phyloP scores from a whole-genome alignment of 35 echinoderm and acorn worm genomes.

The Chiridota heheva region DNA sequence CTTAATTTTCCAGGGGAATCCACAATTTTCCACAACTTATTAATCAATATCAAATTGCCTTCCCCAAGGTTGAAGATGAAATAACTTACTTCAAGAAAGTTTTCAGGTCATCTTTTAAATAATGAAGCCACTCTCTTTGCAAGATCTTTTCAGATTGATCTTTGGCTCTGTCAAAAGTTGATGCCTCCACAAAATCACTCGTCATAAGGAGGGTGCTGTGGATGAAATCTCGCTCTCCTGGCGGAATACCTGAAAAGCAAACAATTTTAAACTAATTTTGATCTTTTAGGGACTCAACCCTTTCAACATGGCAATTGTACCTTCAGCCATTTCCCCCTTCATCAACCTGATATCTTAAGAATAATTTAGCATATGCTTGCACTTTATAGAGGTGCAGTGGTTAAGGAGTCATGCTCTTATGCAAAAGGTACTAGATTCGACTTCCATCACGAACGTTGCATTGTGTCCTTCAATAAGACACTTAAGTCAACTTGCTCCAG shows the following conservation, averaged over 20 bases:
- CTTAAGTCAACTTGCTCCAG: too few relatives aligned
- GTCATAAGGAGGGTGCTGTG: conserved; percentile 76
- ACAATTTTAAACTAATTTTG: neutral
- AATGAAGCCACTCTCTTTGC: conserved; percentile 89
- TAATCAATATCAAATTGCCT: too few relatives aligned
- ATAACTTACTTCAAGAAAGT: conserved; percentile 87
- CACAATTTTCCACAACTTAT: too few relatives aligned
- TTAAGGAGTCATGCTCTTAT: too few relatives aligned
- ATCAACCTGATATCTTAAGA: too few relatives aligned
- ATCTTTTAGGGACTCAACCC: neutral
- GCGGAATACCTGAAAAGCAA: conserved; percentile 54
- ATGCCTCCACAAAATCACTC: conserved; percentile 87
- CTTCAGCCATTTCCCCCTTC: neutral
- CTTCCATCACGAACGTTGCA: too few relatives aligned
- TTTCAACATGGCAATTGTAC: neutral
- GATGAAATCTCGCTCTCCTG: conserved; percentile 73
- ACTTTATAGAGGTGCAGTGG: too few relatives aligned
- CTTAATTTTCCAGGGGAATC: too few relatives aligned
- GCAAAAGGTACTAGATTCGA: too few relatives aligned
- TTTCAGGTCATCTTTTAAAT: conserved; percentile 75
- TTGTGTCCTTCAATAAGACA: too few relatives aligned
- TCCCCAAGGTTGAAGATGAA: too few relatives aligned
- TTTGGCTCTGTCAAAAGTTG: conserved; percentile 78
- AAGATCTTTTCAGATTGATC: conserved; percentile 66
- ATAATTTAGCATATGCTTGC: too few relatives aligned